Evolutionary conservation across 2,888 invertebrate genomes (phyloP), one percentile per base, ranked within the genome.

Genomic region (Malacosoma neustria): DNA sequence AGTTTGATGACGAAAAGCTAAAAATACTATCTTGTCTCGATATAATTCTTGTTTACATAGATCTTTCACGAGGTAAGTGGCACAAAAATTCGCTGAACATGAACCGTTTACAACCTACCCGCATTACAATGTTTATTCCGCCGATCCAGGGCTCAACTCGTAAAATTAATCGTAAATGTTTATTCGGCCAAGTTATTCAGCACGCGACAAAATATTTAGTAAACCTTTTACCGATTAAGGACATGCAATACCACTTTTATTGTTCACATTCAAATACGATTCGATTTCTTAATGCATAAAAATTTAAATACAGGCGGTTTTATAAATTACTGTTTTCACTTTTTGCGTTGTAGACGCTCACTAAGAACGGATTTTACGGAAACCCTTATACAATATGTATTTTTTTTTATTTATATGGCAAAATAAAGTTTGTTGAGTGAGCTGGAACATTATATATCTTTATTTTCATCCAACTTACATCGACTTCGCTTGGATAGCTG

Each of bases 201-300:
- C 74, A 75, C 74, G 75, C 74, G 68, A 75, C 73, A 57, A 64
- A 68, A 69, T 72, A 69, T 70, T 73, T 70, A 67, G 67, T 62
- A 54, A 62, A 61, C 51, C 51, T 54, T 53, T 48, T 46, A 48
- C 55, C 51, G 64, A 72, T 69, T 69, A 66, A 50, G 43, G 57
- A 54, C 72, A 71, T 72, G 72, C 72, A 49, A 71, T 65, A 62
- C 57, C 50, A 45, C 52, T 53, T 58, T 66, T 58, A 57, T 59
- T 60, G 57, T 62, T 65, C 57, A 52, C 46, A 40, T 45, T 47
- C 35, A 34, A 54, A 51, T 51, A 49, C 48, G 48, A 52, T 41
- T 46, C 22, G 22, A 22, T 7, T 4, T 41, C 39, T 5, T 22
- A 22, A 22, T 5, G 22, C 9, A 22, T 22, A 9, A 22, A 22